Percentiles rank a stretch among this genome's conserved stretches.
Conservation (phyloP, 2,113 vertebrate genomes). For the Serinus canaria region DNA sequence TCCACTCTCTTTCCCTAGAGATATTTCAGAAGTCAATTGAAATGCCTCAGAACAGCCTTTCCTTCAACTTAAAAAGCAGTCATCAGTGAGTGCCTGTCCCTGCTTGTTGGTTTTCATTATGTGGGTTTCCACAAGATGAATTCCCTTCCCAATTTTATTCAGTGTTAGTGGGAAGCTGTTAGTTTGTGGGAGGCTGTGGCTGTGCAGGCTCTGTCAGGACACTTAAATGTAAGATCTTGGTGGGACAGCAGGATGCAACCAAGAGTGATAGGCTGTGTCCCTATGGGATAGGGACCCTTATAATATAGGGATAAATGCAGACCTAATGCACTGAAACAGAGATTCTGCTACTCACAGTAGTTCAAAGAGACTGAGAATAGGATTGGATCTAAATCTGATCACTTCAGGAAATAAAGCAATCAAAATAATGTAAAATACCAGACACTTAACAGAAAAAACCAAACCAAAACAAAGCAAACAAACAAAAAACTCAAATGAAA, state of each 20-base stretch:
- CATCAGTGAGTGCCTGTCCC: neutral
- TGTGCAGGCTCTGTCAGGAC: neutral
- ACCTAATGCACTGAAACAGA: neutral
- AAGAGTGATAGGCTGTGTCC: no score
- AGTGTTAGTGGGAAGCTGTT: neutral
- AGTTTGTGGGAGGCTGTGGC: neutral
- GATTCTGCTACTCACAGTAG: neutral
- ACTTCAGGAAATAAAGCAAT: neutral
- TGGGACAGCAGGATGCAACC: neutral
- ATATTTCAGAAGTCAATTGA: neutral
- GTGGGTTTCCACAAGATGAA: neutral
- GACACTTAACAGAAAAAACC: neutral
- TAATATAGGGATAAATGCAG: neutral
- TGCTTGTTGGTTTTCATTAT: neutral
- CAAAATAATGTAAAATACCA: neutral
- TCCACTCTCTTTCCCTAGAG: neutral
- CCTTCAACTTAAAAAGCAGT: neutral
- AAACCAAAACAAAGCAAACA: neutral
- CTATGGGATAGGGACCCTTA: neutral
- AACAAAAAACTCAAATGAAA: neutral
- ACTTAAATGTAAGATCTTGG: neutral
- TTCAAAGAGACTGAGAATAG: neutral
- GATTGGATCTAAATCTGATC: neutral
- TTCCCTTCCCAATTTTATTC: neutral
- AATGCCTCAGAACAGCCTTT: neutral